Evolutionary conservation across 2,797 vertebrate species (phyloP), one percentile per base, ranked within the genome.

Genomic region (Florisuga fusca): DNA sequence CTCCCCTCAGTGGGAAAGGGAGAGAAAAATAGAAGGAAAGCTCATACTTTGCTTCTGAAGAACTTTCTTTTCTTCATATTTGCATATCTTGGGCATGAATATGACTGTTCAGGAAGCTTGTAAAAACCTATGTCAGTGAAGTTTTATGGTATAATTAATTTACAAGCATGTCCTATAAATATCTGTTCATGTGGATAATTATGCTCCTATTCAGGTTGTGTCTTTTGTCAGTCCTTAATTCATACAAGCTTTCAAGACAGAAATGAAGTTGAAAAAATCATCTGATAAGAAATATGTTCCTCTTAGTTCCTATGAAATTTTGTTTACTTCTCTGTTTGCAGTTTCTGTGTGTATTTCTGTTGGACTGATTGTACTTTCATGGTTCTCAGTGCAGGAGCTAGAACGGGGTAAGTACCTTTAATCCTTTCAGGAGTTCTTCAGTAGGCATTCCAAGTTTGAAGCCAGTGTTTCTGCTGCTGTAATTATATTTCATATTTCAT

Each of bases 311-410:
- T 96, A 95, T 31, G 98, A 98, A 95, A 33, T 93, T 77, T 64
- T 84, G 7, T 95, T 98, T 86, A 69, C 63, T 29, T 84, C 51
- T 91, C 95, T 98, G 27, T 50, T 96, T 61, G 34, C 26, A 34
- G 7, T 94, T 29, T 74, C 96, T 64, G 4, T 96, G 16, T 90
- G 95, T n/a, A 7, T 97, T 74, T 96, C 34, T 84, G 78, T 71
- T 86, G 98, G 96, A 81, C 68, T 98, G 91, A 81, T 97, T 84
- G 94, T 54, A 31, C n/a, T 98, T 58, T 94, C 97, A 46, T 98
- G 98, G 97, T 45, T 97, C 71, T 62, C 90, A 85, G 23, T 96
- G 45, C 50, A 55, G 27, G 68, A 87, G 53, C 8, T 95, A 57
- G 78, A 96, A 81, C 59, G 1, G 93, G 97, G 98, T 98, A 89